phyloP scores from a whole-genome alignment of 2,797 vertebrate species.

The Phrynocephalus forsythii region DNA sequence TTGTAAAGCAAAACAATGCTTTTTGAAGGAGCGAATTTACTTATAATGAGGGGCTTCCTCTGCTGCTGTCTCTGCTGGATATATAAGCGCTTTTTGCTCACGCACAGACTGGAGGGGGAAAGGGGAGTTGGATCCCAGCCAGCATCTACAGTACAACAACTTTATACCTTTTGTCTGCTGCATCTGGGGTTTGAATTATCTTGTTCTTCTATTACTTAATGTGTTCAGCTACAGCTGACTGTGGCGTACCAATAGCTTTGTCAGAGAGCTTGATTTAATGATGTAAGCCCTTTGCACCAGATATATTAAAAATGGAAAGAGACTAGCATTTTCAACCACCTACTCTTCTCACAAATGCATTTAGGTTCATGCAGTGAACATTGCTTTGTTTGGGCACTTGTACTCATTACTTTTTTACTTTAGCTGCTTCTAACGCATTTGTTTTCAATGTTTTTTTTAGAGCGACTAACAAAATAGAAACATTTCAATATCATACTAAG shows the following conservation, averaged over 20 bases:
- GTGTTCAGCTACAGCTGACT: background rate
- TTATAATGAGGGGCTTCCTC: too few relatives aligned
- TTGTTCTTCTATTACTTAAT: background rate
- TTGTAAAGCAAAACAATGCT: too few relatives aligned
- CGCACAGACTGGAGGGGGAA: background rate
- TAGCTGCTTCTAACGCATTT: background rate
- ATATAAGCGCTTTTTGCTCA: background rate
- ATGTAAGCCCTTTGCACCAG: slow-evolving; percentile 12
- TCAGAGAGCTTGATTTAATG: slow-evolving; percentile 22
- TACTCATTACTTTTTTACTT: background rate
- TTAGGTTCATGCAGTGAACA: slow-evolving; percentile 4
- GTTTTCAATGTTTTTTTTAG: background rate
- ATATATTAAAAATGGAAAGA: slow-evolving; percentile 21
- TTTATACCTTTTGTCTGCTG: background rate
- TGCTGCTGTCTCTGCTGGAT: background rate
- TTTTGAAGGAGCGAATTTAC: too few relatives aligned
- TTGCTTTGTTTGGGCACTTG: slow-evolving; percentile 19
- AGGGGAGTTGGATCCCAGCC: too few relatives aligned
- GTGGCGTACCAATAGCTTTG: background rate
- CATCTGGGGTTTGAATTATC: slow-evolving; percentile 8
- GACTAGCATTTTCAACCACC: slow-evolving; percentile 23
- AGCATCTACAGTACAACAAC: background rate
- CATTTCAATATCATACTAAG: too few relatives aligned
- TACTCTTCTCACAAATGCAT: background rate
- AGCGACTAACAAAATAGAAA: too few relatives aligned